These are phyloP conservation scores for Toxostoma redivivum DNA, from an alignment of 2,113 vertebrate species.

Conservation along the genomic window DNA sequence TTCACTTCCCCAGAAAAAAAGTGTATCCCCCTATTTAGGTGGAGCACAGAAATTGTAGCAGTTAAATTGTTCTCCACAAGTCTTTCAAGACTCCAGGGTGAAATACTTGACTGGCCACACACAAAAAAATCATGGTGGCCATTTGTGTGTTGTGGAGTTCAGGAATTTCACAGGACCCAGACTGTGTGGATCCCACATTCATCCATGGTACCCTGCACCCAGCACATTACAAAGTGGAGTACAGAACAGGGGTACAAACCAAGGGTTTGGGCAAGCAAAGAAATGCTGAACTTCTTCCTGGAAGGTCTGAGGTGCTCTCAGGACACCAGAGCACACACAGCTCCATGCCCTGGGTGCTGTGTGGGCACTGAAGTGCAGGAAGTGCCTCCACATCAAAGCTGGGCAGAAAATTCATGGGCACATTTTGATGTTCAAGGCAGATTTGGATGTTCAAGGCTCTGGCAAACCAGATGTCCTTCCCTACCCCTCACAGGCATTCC, in stretches of 20 bases:
- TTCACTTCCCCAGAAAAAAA: background rate
- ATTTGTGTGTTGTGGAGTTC: rapidly evolving
- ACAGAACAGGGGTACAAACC: background rate
- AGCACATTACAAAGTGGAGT: background rate
- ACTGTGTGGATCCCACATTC: rapidly evolving
- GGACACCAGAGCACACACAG: background rate
- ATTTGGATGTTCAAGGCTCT: background rate
- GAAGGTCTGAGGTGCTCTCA: background rate
- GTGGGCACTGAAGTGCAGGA: background rate
- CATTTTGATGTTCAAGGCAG: background rate
- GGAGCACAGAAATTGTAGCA: background rate
- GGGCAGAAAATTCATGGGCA: background rate
- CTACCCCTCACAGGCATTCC: rapidly evolving
- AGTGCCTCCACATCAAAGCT: rapidly evolving
- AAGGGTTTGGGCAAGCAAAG: background rate
- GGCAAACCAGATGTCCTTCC: background rate
- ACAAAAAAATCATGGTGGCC: rapidly evolving
- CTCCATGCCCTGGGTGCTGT: rapidly evolving
- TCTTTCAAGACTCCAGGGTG: background rate
- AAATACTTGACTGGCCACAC: background rate
- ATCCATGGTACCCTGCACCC: rapidly evolving
- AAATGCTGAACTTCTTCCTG: background rate
- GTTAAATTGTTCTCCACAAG: background rate
- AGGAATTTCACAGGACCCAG: no score
- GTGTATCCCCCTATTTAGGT: rapidly evolving